Conservation (phyloP, 2,113 vertebrate species). For the Grantiella picta region DNA sequence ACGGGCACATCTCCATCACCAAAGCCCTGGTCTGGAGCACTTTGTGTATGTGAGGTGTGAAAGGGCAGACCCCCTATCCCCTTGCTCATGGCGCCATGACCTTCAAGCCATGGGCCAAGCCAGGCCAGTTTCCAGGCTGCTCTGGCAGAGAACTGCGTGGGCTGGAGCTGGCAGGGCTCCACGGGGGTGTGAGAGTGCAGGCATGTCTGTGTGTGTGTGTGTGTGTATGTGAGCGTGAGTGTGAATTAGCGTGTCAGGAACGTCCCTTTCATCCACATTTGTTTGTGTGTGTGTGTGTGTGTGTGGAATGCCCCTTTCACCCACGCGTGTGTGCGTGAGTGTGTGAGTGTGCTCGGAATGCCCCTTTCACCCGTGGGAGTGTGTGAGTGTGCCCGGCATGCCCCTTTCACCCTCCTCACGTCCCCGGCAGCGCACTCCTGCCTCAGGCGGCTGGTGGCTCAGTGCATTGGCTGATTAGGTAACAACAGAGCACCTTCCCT, state of each 20-base stretch:
- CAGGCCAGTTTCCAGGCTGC: background rate
- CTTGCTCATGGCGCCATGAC: accelerated
- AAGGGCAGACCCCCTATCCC: accelerated
- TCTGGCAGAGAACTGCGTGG: background rate
- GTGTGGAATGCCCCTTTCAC: slow-evolving; percentile 64
- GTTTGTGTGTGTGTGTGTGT: background rate
- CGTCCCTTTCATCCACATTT: slow-evolving; percentile 63
- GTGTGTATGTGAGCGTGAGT: background rate
- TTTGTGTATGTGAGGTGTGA: too few relatives aligned
- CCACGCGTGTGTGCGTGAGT: background rate
- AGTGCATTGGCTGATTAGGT: slow-evolving; percentile 90
- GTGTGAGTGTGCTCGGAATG: background rate
- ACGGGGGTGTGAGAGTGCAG: background rate
- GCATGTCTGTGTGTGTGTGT: background rate
- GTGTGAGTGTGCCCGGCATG: background rate
- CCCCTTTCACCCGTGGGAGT: background rate
- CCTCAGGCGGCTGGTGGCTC: slow-evolving; percentile 91
- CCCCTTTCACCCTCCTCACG: slow-evolving; percentile 79
- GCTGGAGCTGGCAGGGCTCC: background rate
- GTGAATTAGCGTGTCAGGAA: background rate
- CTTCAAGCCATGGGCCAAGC: background rate
- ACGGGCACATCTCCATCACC: background rate
- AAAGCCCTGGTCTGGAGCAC: accelerated
- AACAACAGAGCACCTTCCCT: slow-evolving; percentile 96
- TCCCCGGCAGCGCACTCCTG: slow-evolving; percentile 79